Percentiles rank a stretch among this genome's conserved stretches.
Evolutionary conservation across 2,888 invertebrate genomes (phyloP).

Genomic region (Acrocera orbiculus): DNA sequence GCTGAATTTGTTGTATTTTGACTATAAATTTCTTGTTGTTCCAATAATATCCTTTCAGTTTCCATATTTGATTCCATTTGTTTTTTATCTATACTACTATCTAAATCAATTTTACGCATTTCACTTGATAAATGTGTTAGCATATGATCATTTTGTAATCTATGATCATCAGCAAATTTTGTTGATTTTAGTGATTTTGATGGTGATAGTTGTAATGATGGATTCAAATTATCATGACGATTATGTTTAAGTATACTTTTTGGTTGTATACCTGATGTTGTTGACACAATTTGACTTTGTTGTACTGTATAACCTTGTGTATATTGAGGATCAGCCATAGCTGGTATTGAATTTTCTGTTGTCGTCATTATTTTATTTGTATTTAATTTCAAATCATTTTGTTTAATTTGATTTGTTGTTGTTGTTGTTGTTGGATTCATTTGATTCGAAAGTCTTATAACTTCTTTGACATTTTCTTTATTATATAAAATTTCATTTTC

Average conservation of each 20-base stretch:
- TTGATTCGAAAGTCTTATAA: constrained; percentile 32
- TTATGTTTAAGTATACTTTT: constrained; percentile 31
- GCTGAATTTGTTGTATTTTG: constrained; percentile 14
- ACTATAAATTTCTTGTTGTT: constrained; percentile 3
- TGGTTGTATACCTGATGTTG: constrained; percentile 20
- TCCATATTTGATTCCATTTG: too few species aligned
- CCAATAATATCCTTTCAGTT: background rate
- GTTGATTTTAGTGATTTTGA: constrained; percentile 30
- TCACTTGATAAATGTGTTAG: constrained; percentile 24
- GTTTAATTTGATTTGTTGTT: background rate
- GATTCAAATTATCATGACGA: constrained; percentile 19
- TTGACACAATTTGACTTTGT: constrained; percentile 9
- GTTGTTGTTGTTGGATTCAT: constrained; percentile 28
- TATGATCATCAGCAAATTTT: constrained; percentile 29
- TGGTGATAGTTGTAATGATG: constrained; percentile 25
- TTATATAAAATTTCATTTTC: constrained; percentile 36
- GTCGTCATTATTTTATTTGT: constrained; percentile 21
- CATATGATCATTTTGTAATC: constrained; percentile 22
- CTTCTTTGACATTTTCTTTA: constrained; percentile 34
- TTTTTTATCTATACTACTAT: too few species aligned
- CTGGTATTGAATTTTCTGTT: constrained; percentile 13
- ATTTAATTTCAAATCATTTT: too few species aligned
- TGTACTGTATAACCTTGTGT: constrained; percentile 17
- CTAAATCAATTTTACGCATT: constrained; percentile 20
- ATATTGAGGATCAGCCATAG: constrained; percentile 13